A percentile compares a stretch with the other conserved stretches of the same genome.
Evolutionary conservation across 2,888 invertebrate species (phyloP).

Genomic region (Lydus trimaculatus): DNA sequence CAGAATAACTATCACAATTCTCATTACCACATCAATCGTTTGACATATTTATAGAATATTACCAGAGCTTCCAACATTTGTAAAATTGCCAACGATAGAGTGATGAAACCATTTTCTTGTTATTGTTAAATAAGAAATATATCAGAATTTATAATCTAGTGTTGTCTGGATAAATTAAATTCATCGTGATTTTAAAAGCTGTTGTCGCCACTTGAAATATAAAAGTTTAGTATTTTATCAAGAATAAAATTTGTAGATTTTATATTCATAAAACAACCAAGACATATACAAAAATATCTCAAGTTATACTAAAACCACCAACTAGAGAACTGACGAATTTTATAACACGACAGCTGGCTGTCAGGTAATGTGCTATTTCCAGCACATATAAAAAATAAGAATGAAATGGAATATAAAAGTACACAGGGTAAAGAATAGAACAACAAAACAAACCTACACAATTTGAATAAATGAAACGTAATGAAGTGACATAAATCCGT

Average conservation of each 20-base stretch:
- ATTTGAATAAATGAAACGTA: conserved; percentile 29
- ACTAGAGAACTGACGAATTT: conserved; percentile 21
- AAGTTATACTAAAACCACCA: conserved; percentile 11
- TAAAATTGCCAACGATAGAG: too few relatives aligned
- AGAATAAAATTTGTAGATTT: conserved; percentile 25
- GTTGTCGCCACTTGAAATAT: conserved; percentile 24
- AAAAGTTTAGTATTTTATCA: conserved; percentile 21
- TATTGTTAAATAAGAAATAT: not conserved
- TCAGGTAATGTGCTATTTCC: conserved; percentile 25
- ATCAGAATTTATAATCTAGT: not conserved
- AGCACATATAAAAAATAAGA: conserved; percentile 22
- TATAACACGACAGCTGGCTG: conserved; percentile 29
- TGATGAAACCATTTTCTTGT: too few relatives aligned
- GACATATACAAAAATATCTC: conserved; percentile 2
- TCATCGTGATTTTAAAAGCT: conserved; percentile 29
- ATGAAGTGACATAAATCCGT: conserved; percentile 19
- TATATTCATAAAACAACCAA: conserved; percentile 27
- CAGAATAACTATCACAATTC: not conserved
- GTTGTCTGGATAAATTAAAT: conserved; percentile 29
- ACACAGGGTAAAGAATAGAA: not conserved
- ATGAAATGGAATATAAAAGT: conserved; percentile 1
- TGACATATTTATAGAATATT: not conserved
- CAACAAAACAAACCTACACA: not conserved
- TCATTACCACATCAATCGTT: not conserved
- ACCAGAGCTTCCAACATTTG: not conserved